Conservation (phyloP, 2,797 vertebrate species). For the Sebastes dallii region DNA sequence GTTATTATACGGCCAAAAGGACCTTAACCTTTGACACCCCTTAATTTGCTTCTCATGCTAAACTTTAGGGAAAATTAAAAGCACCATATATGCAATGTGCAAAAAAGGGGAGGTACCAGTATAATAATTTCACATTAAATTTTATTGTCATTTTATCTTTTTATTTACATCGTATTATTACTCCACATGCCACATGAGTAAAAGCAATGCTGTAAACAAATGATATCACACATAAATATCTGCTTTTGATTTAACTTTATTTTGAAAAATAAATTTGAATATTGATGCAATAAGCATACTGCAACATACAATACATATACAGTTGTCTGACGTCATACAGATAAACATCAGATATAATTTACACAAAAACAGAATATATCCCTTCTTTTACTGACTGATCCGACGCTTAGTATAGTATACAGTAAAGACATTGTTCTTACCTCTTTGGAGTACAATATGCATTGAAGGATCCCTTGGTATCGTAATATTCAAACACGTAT, state of each 20-base stretch:
- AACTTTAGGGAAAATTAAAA: neutral
- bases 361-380: slow-evolving; percentile 20
- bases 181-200: neutral
- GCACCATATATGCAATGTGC: neutral
- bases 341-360: slow-evolving; percentile 36
- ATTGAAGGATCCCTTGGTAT: neutral
- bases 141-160: neutral
- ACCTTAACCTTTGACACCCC: neutral
- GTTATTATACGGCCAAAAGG: neutral
- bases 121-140: neutral
- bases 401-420: neutral
- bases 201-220: neutral
- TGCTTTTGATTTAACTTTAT: slow-evolving; percentile 54
- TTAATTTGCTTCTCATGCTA: neutral
- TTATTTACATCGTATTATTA: neutral
- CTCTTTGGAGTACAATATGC: neutral
- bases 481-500: neutral
- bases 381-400: slow-evolving; percentile 19
- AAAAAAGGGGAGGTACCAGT: neutral
- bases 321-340: slow-evolving; percentile 20
- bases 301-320: slow-evolving; percentile 53
- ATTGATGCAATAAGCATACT: slow-evolving; percentile 65
- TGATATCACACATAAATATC: neutral
- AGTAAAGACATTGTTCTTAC: neutral
- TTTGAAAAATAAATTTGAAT: slow-evolving; percentile 77